phyloP scores from a whole-genome alignment of 2,113 vertebrate species.

The Plecturocebus donacophilus region DNA sequence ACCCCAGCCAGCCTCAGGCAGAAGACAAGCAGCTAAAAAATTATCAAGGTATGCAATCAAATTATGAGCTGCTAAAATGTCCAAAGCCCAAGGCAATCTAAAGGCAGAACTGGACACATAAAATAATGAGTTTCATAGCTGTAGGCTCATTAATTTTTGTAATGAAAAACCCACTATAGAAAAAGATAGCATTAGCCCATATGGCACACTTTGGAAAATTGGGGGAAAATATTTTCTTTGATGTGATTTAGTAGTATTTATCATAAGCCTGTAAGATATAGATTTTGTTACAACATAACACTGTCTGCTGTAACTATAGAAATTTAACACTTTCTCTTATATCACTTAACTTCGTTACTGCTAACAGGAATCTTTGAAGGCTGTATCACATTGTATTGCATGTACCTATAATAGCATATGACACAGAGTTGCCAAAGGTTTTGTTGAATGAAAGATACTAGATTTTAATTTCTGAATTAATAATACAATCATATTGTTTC shows the following conservation, averaged over 20 bases:
- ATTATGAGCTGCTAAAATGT: neutral
- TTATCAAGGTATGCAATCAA: neutral
- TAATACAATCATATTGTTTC: neutral
- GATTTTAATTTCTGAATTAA: neutral
- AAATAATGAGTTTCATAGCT: neutral
- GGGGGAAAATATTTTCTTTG: neutral
- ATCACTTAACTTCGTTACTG: neutral
- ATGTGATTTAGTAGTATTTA: neutral
- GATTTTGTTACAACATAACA: neutral
- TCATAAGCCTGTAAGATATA: neutral
- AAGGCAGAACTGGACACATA: neutral
- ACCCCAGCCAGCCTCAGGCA: neutral
- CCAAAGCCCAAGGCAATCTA: neutral
- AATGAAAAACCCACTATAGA: neutral
- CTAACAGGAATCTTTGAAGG: neutral
- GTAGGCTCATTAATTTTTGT: neutral
- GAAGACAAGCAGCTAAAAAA: neutral
- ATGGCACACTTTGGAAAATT: neutral
- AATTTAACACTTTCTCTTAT: neutral
- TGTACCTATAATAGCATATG: fast-evolving
- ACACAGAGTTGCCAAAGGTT: neutral
- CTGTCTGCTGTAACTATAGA: neutral
- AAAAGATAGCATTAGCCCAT: neutral
- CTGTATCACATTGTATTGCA: neutral
- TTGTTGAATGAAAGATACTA: neutral